phyloP scores from a whole-genome alignment of 2,888 invertebrate species.

The Meiosimyza platycephala region DNA sequence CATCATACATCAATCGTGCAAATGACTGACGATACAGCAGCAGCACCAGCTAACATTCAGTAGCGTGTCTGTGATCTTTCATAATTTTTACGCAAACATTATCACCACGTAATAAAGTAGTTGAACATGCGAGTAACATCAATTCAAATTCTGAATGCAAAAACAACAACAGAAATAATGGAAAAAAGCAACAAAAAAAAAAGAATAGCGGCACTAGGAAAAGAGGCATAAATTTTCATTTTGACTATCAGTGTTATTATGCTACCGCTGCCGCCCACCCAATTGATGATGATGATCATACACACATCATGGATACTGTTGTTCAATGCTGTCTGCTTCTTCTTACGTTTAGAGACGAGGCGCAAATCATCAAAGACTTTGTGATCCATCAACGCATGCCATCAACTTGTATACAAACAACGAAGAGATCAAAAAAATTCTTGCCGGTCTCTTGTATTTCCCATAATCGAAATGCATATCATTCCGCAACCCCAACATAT shows the following conservation, averaged over 20 bases:
- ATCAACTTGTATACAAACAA: conserved; percentile 68
- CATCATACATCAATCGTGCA: conserved; percentile 32
- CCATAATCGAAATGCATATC: no score
- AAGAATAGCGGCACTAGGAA: conserved; percentile 32
- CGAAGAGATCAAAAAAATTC: conserved; percentile 64
- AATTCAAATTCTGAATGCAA: not conserved
- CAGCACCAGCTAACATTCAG: not conserved
- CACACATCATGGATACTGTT: conserved; percentile 45
- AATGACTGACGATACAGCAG: conserved; percentile 25
- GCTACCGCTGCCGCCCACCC: conserved; percentile 14
- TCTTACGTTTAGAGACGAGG: not conserved
- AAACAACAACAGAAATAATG: conserved; percentile 1
- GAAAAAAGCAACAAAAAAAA: not conserved
- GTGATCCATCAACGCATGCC: conserved; percentile 67
- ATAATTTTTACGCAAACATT: conserved; percentile 41
- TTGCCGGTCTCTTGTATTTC: conserved; percentile 27
- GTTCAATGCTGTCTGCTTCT: not conserved
- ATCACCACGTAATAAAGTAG: conserved; percentile 36
- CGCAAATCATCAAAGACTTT: conserved; percentile 54
- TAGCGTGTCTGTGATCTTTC: conserved; percentile 38
- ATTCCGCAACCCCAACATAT: no score
- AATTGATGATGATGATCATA: conserved; percentile 9
- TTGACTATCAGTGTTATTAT: conserved; percentile 53
- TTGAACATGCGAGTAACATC: conserved; percentile 23
- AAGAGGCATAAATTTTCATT: conserved; percentile 60